phyloP scores from a whole-genome alignment of 2,797 vertebrate species.

The Cheirogaleus major region DNA sequence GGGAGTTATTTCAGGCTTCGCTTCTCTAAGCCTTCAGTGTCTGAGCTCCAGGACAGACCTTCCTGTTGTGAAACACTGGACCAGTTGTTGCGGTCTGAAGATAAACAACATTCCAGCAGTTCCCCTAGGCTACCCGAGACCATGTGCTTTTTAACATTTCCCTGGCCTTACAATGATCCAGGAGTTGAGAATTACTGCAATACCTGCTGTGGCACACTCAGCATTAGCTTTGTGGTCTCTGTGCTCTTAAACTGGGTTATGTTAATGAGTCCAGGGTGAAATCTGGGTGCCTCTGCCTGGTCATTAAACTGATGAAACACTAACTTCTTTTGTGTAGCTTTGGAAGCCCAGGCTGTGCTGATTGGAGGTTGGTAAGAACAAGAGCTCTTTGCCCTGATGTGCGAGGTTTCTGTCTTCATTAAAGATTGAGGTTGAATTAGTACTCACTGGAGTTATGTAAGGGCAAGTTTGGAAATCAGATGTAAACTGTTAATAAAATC shows the following conservation, averaged over 20 bases:
- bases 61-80: constrained; percentile 83
- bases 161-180: background rate
- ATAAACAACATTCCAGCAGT: constrained; percentile 81
- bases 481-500: constrained; percentile 26
- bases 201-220: background rate
- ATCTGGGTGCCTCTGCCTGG: background rate
- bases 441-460: constrained; percentile 41
- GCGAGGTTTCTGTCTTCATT: constrained; percentile 50
- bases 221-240: constrained; percentile 33
- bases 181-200: background rate
- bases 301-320: constrained; percentile 43
- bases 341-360: constrained; percentile 1
- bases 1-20: constrained; percentile 84
- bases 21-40: constrained; percentile 75
- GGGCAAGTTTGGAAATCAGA: constrained; percentile 53
- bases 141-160: constrained; percentile 68
- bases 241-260: constrained; percentile 6
- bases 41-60: constrained; percentile 73
- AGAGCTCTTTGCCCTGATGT: constrained; percentile 1
- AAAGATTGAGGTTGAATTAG: constrained; percentile 41
- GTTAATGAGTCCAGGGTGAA: background rate
- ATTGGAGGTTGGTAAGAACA: constrained; percentile 42
- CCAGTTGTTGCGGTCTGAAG: constrained; percentile 75
- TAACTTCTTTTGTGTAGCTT: constrained; percentile 36
- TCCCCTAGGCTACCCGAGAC: constrained; percentile 56